Percentiles rank a stretch among this genome's conserved stretches.
Evolutionary conservation across 2,113 vertebrate genomes (phyloP).

Genomic region (Pelodiscus sinensis): DNA sequence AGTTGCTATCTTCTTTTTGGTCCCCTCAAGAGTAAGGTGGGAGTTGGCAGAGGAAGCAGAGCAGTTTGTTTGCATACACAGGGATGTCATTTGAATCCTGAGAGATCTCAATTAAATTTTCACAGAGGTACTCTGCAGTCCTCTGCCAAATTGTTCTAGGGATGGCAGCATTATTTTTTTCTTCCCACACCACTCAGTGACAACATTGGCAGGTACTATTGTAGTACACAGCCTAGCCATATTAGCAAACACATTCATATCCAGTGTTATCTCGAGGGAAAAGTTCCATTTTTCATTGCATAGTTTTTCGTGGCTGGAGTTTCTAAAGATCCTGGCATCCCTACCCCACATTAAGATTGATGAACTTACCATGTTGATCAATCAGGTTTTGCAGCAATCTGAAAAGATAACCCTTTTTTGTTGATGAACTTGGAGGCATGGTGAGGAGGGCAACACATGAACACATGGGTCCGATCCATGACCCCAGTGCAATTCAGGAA

Average conservation of each 20-base stretch:
- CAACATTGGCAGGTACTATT: neutral
- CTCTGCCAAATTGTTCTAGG: neutral
- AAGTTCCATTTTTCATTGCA: too few species aligned
- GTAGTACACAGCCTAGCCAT: neutral
- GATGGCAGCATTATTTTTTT: neutral
- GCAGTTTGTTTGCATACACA: neutral
- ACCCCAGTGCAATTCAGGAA: too few species aligned
- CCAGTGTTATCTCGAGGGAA: too few species aligned
- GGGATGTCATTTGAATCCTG: neutral
- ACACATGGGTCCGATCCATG: too few species aligned
- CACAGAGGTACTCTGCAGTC: neutral
- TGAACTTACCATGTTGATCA: too few species aligned
- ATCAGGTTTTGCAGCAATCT: too few species aligned
- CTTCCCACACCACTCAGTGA: neutral
- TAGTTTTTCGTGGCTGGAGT: too few species aligned
- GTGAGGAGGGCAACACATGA: too few species aligned
- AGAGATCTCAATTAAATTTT: neutral
- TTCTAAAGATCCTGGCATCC: too few species aligned
- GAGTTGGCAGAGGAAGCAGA: neutral
- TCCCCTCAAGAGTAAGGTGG: neutral
- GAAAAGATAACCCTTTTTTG: too few species aligned
- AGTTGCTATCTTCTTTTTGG: neutral
- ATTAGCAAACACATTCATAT: neutral
- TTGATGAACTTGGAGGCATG: too few species aligned
- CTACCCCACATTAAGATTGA: too few species aligned